A percentile compares a stretch with the other conserved stretches of the same genome.
Evolutionary conservation across 2,113 vertebrate species (phyloP).

Genomic region (Hippolais icterina): DNA sequence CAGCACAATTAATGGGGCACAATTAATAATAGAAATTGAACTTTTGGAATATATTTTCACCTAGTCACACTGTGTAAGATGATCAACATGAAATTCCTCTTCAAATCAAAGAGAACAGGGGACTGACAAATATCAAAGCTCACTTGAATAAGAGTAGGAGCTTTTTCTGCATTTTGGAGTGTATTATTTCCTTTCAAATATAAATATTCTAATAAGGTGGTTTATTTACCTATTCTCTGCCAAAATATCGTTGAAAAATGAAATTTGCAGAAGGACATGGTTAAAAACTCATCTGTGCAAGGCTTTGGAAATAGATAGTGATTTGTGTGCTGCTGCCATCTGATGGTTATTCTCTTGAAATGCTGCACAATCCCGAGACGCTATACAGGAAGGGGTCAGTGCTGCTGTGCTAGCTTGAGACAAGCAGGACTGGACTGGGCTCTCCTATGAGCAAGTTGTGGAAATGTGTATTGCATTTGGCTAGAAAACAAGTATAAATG

Average conservation of each 20-base stretch:
- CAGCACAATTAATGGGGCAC: no score
- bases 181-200: background rate
- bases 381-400: rapidly evolving
- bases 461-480: background rate
- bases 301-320: background rate
- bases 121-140: background rate
- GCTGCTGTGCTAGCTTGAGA: background rate
- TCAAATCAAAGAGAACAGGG: background rate
- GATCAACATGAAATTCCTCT: background rate
- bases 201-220: background rate
- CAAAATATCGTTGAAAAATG: background rate
- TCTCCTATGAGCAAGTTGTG: rapidly evolving
- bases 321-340: slow-evolving; percentile 73
- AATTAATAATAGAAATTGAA: background rate
- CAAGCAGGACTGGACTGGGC: background rate
- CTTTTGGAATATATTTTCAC: background rate
- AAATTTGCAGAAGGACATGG: background rate
- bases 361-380: background rate
- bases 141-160: background rate
- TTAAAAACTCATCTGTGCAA: background rate
- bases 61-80: background rate
- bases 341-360: slow-evolving; percentile 15
- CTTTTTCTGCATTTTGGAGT: background rate
- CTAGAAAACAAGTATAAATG: background rate
- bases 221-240: background rate